Percentiles rank a stretch among this genome's conserved stretches.
Conservation (phyloP, 2,888 invertebrate genomes). For the Erannis defoliaria region DNA sequence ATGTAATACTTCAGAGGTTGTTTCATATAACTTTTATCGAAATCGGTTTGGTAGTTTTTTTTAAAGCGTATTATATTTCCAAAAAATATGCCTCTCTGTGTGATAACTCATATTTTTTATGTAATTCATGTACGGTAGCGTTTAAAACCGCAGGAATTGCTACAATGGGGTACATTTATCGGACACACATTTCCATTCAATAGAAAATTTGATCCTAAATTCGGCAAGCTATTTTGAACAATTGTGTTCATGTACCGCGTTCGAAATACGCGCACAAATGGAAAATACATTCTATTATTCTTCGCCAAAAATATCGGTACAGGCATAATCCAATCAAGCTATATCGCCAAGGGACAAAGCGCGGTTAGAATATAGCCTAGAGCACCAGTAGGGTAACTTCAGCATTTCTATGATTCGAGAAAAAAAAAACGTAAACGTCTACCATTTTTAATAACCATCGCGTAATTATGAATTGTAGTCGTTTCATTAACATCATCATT, state of each 20-base stretch:
- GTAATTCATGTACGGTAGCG: too few species aligned
- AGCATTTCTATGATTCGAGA: not conserved
- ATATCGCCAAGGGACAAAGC: constrained; percentile 41
- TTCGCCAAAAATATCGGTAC: constrained; percentile 36
- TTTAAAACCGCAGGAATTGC: too few species aligned
- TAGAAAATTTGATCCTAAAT: constrained; percentile 15
- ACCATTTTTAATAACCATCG: too few species aligned
- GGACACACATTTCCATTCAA: constrained; percentile 6
- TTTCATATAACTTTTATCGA: too few species aligned
- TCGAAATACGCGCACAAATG: constrained; percentile 6
- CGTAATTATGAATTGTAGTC: too few species aligned
- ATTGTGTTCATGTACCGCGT: constrained; percentile 5
- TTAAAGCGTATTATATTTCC: too few species aligned
- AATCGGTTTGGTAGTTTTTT: too few species aligned
- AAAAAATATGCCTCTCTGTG: too few species aligned
- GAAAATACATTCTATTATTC: constrained; percentile 32
- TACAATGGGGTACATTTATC: too few species aligned
- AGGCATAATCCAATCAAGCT: constrained; percentile 45
- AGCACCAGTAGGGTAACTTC: constrained; percentile 2
- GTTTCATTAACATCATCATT: too few species aligned
- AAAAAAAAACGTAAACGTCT: not conserved
- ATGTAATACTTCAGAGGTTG: too few species aligned
- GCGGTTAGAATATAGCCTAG: constrained; percentile 15
- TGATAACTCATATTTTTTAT: too few species aligned
- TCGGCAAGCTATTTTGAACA: constrained; percentile 9